phyloP scores from a whole-genome alignment of 2,888 invertebrate species.

The Polyploca ridens region DNA sequence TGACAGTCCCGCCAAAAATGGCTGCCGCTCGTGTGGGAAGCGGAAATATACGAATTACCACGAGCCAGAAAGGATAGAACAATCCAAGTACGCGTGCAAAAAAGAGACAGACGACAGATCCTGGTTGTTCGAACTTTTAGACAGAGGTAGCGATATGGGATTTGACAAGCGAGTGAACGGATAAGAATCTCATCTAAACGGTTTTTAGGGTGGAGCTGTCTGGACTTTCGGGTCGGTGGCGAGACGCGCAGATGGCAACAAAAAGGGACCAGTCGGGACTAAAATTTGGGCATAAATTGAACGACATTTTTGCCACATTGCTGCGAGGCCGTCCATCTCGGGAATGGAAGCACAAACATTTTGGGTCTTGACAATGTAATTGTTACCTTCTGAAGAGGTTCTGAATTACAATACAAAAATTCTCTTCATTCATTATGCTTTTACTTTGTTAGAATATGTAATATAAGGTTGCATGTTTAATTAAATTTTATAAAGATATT shows the following conservation, averaged over 20 bases:
- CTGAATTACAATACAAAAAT: constrained; percentile 19
- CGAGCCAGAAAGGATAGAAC: constrained; percentile 78
- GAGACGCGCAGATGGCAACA: constrained; percentile 81
- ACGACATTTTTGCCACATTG: constrained; percentile 81
- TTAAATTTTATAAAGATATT: too few species aligned
- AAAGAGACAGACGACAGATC: constrained; percentile 77
- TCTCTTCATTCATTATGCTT: constrained; percentile 23
- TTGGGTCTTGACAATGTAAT: constrained; percentile 34
- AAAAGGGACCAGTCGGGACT: constrained; percentile 79
- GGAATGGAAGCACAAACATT: constrained; percentile 49
- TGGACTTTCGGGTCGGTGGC: constrained; percentile 74
- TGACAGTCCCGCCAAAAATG: constrained; percentile 82
- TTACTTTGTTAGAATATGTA: constrained; percentile 14
- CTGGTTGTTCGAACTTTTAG: constrained; percentile 71
- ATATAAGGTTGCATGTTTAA: not conserved
- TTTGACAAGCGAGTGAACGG: constrained; percentile 72
- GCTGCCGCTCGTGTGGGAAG: constrained; percentile 80
- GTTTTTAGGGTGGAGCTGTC: constrained; percentile 84
- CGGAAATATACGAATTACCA: constrained; percentile 81
- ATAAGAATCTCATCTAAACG: constrained; percentile 74
- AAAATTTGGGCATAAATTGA: constrained; percentile 82
- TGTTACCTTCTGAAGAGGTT: constrained; percentile 22
- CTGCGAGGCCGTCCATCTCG: constrained; percentile 57
- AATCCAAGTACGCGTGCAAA: constrained; percentile 67
- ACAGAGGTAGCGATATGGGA: constrained; percentile 71